Base-by-base conservation (phyloP, 2,113 vertebrate species). In the Syngnathus scovelli region DNA sequence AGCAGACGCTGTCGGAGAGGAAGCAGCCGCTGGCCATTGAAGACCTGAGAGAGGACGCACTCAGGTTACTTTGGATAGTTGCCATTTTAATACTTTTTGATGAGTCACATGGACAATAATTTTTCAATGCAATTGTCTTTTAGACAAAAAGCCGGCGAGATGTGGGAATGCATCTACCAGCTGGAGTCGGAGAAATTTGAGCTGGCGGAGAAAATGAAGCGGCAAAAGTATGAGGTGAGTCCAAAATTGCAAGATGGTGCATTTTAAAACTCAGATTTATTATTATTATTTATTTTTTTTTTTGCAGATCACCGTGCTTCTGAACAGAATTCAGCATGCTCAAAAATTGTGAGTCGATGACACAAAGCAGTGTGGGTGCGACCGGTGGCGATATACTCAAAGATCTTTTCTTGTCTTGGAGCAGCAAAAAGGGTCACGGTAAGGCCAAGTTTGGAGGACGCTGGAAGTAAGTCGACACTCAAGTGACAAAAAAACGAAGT, bases 101-200 rank as follows among this genome's bases (percentile, higher is more conserved):
- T 41, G 27, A 33, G 27, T 33, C 27, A 3, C 27, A 33, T 33
- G 27, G 27, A 33, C 27, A 33, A 33, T 33, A 49, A 18, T 49
- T 49, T 49, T 49, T 18, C 18, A 6, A 19, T 16, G 13, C 15
- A 3, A 18, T n/a, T 36, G 16, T 9, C 46, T 65, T 46, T 19
- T 51, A 65, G 94, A 80, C 88, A 93, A 60, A 89, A 86, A 82
- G 94, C 94, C 51, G 89, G 91, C 60, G 93, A 95, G 65, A 87
- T 96, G 84, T 93, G 92, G 61, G 81, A 94, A 41, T 91, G 93
- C 85, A 93, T 96, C 81, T 85, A 94, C 78, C 86, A 94, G 61
- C 89, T 96, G 77, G 94, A 96, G 82, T 96, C 94, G 0, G 94
- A 96, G 85, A 96, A 95, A 80, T 96, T 95, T 74, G 94, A 96